phyloP scores from a whole-genome alignment of 1,140 invertebrate species.

The Venturia canescens region DNA sequence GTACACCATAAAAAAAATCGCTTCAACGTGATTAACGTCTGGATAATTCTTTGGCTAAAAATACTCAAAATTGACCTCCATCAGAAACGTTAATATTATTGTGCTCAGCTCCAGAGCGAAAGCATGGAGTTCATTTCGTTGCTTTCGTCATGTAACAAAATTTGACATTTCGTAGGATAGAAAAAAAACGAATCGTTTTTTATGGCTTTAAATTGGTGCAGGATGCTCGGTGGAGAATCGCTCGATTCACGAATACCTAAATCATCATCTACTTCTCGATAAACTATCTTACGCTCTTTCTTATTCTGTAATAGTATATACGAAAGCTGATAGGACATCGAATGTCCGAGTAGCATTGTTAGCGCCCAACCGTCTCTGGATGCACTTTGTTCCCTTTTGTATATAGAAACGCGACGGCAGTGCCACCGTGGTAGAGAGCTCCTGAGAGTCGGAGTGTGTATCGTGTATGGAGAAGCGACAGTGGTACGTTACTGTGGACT shows the following conservation, averaged over 20 bases:
- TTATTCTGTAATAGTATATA: neutral
- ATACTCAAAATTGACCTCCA: no score
- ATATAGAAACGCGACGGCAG: slow-evolving; percentile 7
- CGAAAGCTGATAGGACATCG: slow-evolving; percentile 33
- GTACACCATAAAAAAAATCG: no score
- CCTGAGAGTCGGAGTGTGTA: slow-evolving; percentile 6
- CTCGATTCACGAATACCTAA: neutral
- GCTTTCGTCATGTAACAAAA: no score
- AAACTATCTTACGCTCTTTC: neutral
- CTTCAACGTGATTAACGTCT: no score
- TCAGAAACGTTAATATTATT: no score
- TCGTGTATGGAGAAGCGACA: slow-evolving; percentile 11
- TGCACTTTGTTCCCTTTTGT: slow-evolving; percentile 39
- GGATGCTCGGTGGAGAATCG: neutral
- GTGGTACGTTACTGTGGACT: slow-evolving; percentile 20
- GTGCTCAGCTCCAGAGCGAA: no score
- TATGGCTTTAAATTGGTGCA: neutral
- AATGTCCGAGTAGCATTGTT: slow-evolving; percentile 33
- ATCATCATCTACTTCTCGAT: neutral
- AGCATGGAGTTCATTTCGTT: no score
- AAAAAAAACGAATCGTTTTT: no score
- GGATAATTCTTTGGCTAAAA: no score
- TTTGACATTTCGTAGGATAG: no score
- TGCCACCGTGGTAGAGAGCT: neutral
- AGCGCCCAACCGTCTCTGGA: slow-evolving; percentile 7